Evolutionary conservation across 2,888 invertebrate genomes (phyloP), one percentile per base, ranked within the genome.

Genomic region (Saturnia japonica): DNA sequence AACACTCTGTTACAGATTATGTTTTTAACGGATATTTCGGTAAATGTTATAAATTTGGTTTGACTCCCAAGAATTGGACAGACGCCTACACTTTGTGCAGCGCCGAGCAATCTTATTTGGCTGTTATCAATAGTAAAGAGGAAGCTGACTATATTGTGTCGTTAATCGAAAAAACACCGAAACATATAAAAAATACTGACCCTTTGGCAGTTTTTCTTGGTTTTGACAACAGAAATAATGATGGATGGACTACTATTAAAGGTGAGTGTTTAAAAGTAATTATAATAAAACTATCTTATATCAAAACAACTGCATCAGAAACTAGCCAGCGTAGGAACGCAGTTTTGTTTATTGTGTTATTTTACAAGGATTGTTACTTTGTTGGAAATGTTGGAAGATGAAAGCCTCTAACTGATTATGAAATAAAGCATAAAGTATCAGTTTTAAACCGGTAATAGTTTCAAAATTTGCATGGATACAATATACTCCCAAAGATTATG

Each of bases 21-120:
- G 62, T 64, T 2, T 64, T 22, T 75, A 81, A 84, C 66, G 77
- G 78, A 11, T 71, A 70, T 0, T 4, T 76, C 8, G 86, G 85
- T 2, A 84, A 82, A 74, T 92, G 90, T 75, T 91, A 91, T 79
- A 91, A 91, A 73, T 85, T 90, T 71, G 91, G 91, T 71, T 71
- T 84, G 25, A 77, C 75, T 0, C 88, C 89, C 0, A 78, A 75
- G 73, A 88, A 80, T 67, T 93, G 92, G 91, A 79, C 80, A 0
- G 88, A 90, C 0, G 91, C 91, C 0, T 82, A 83, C 47, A 77
- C 79, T 1, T 75, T 81, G 3, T 93, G 93, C 74, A 79, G 78
- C 40, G 82, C 84, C 0, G 91, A 91, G 71, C 85, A 85, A 69
- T 88, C 88, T 0, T 86, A 88, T 72, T 74, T 91, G 28, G 88